Evolutionary conservation across 2,797 vertebrate genomes (phyloP).

Genomic region (Epinephelus awoara): DNA sequence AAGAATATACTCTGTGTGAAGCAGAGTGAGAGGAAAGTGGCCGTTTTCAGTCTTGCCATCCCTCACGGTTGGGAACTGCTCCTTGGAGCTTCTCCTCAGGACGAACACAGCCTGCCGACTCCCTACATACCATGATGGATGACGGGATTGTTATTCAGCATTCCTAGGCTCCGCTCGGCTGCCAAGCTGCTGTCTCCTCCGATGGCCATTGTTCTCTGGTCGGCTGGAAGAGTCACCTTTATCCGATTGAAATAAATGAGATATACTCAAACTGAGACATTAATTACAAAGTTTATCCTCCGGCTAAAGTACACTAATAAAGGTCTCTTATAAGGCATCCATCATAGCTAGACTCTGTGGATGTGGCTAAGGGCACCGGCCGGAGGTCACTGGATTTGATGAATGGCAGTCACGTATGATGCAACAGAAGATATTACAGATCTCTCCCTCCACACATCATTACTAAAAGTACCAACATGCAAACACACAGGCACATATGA

Average conservation of each 20-base stretch:
- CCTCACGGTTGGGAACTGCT: constrained; percentile 70
- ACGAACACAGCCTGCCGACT: constrained; percentile 78
- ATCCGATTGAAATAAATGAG: constrained; percentile 91
- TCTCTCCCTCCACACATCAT: constrained; percentile 6
- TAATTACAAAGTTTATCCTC: constrained; percentile 92
- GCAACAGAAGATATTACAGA: constrained; percentile 64
- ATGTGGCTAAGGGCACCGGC: constrained; percentile 80
- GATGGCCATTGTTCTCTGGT: constrained; percentile 88
- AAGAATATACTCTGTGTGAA: constrained; percentile 27
- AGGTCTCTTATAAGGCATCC: constrained; percentile 89
- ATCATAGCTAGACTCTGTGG: constrained; percentile 84
- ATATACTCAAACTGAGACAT: constrained; percentile 91
- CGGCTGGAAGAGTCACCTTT: constrained; percentile 91
- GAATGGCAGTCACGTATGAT: constrained; percentile 72
- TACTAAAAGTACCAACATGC: constrained; percentile 10
- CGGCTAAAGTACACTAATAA: constrained; percentile 90
- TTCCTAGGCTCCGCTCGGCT: constrained; percentile 82
- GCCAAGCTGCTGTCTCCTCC: constrained; percentile 86
- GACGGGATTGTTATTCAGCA: constrained; percentile 87
- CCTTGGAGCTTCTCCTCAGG: constrained; percentile 79
- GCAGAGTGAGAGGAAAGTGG: constrained; percentile 35
- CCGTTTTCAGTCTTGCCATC: constrained; percentile 65
- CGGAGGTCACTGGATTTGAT: constrained; percentile 85
- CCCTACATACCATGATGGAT: constrained; percentile 87
- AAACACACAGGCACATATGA: neutral